A percentile compares a stretch with the other conserved stretches of the same genome.
Conservation (phyloP, 2,113 vertebrate species). For the Mastomys natalensis region DNA sequence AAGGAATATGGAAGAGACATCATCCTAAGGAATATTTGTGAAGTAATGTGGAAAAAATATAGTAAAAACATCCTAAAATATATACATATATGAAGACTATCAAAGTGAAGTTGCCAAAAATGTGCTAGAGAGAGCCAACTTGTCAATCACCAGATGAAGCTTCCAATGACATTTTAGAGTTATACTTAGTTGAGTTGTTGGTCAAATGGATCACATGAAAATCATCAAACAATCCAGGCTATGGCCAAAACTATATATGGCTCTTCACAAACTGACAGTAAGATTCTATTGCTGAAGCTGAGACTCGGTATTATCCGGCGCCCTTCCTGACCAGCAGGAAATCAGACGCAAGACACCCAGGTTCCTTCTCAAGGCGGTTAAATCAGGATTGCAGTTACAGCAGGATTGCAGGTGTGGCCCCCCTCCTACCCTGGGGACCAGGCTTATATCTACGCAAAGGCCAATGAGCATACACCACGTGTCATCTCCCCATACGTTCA, state of each 20-base stretch:
- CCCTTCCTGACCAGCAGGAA: too few relatives aligned
- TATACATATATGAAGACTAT: not conserved
- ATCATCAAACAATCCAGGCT: not conserved
- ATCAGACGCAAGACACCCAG: too few relatives aligned
- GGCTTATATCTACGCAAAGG: too few relatives aligned
- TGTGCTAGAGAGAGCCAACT: not conserved
- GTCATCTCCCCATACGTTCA: too few relatives aligned
- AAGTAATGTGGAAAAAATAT: not conserved
- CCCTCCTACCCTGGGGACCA: too few relatives aligned
- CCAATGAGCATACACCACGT: too few relatives aligned
- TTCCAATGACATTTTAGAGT: not conserved
- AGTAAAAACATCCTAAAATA: not conserved
- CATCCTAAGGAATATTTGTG: not conserved
- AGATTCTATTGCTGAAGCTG: not conserved
- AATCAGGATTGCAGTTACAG: too few relatives aligned
- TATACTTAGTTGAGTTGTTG: not conserved
- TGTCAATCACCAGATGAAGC: not conserved
- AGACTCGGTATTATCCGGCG: too few relatives aligned
- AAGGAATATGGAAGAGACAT: not conserved
- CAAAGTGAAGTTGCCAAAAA: not conserved
- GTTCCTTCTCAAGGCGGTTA: too few relatives aligned
- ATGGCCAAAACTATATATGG: not conserved
- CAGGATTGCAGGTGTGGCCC: too few relatives aligned
- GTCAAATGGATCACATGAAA: rapidly evolving
- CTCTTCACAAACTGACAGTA: not conserved